Base-by-base conservation (phyloP, 2,113 vertebrate species). In the Cisticola juncidis region DNA sequence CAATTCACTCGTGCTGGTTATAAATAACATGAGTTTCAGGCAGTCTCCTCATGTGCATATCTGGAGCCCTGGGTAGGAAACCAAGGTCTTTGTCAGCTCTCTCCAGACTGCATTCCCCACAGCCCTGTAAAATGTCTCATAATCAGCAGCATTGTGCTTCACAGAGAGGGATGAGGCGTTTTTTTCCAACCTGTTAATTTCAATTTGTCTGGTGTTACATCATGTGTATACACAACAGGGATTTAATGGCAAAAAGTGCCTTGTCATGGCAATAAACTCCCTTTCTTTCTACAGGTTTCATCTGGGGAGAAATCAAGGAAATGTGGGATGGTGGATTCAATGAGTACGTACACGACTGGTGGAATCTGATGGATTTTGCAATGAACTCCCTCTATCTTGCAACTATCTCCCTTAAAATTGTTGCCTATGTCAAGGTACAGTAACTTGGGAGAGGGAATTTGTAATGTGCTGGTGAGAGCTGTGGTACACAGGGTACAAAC, bases 241-340 rank as follows among this genome's bases (percentile, higher is more conserved):
- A 47, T 94, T 58, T 91, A 74, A 66, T 65, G 47, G 60, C 35
- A 80, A 76, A 36, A 51, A 85, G 54, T 56, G 45, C 44, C 26
- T 74, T 12, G 18, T 51, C 83, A 7, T 79, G 81, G 35, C 86
- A 93, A 11, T 82, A 38, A 95, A 84, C 44, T 81, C 50, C 31
- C 60, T 95, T 69, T 95, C 77, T 90, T 78, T 87, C 66, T 31
- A 66, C 95, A 99, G 99, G 99, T 95, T 99, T 99, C 96, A 99
- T 99, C 95, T 99, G 99, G 99, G 99, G 99, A 88, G 99, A 99
- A 97, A 99, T 99, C 94, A 99, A 99, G 73, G 99, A 99, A 94
- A 99, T 99, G 99, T 99, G 99, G 99, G 99, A 99, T 47, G 99
- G 99, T 47, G 99, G 99, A 87, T 99, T 99, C 97, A 99, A 98